Percentiles rank a stretch among this genome's conserved stretches.
Evolutionary conservation across 2,888 invertebrate species (phyloP).

Genomic region (Thymelicus sylvestris): DNA sequence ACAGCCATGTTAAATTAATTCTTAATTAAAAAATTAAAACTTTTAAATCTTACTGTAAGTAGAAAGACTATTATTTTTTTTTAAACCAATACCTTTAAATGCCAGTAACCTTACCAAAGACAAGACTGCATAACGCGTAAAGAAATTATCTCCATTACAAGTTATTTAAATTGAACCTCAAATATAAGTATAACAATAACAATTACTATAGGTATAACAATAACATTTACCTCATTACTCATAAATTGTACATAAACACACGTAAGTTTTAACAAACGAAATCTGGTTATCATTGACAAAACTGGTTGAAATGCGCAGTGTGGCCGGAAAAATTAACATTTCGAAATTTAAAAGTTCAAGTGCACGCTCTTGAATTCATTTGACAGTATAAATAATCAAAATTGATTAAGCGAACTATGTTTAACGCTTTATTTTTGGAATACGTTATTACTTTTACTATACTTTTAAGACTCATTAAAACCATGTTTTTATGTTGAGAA

Average conservation of each 20-base stretch:
- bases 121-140: no score
- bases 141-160: no score
- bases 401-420: neutral
- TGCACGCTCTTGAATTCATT: constrained; percentile 61
- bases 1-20: no score
- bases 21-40: no score
- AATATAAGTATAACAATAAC: no score
- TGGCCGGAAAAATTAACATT: constrained; percentile 37
- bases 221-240: constrained; percentile 1
- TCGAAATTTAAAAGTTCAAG: constrained; percentile 52
- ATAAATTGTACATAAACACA: neutral
- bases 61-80: no score
- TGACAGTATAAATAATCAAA: constrained; percentile 13
- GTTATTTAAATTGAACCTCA: no score
- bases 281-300: constrained; percentile 22
- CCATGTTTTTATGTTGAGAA: no score
- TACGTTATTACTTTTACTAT: neutral
- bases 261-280: constrained; percentile 22
- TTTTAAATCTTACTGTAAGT: no score
- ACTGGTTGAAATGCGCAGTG: constrained; percentile 20
- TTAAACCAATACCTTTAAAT: no score
- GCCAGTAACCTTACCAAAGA: no score
- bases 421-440: neutral
- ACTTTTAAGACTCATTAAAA: no score
- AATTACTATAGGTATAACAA: neutral